Evolutionary conservation across 1,140 invertebrate species (phyloP).

Genomic region (Tetranychus urticae): DNA sequence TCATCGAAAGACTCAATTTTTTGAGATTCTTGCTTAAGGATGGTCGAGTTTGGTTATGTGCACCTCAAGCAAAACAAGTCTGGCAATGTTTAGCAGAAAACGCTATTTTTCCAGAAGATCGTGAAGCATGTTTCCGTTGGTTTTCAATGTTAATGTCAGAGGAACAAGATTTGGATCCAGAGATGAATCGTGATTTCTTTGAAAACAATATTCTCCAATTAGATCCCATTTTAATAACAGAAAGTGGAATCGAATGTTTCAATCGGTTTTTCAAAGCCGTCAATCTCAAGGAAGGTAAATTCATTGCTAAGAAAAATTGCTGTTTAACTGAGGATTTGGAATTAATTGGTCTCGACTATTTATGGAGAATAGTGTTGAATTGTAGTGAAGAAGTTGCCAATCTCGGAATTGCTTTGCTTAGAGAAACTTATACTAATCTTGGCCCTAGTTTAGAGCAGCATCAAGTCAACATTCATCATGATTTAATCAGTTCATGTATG

Average conservation of each 20-base stretch:
- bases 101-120: conserved; percentile 66
- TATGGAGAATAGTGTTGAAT: conserved; percentile 75
- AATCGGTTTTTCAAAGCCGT: conserved; percentile 90
- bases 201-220: conserved; percentile 79
- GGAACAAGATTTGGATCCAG: conserved; percentile 84
- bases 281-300: conserved; percentile 79
- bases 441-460: conserved; percentile 53
- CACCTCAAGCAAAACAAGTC: conserved; percentile 85
- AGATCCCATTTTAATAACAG: conserved; percentile 68
- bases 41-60: conserved; percentile 81
- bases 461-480: conserved; percentile 59
- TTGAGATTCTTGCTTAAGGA: conserved; percentile 42
- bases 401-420: conserved; percentile 66
- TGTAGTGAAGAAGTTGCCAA: conserved; percentile 72
- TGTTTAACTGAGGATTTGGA: conserved; percentile 44
- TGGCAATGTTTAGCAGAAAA: conserved; percentile 87
- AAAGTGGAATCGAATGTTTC: conserved; percentile 84
- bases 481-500: conserved; percentile 65
- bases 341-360: conserved; percentile 82
- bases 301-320: conserved; percentile 56
- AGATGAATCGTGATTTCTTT: conserved; percentile 89
- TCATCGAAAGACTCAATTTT: conserved; percentile 81
- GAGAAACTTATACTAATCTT: conserved; percentile 79
- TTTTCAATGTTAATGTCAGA: conserved; percentile 85
- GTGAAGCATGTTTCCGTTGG: conserved; percentile 94